Percentiles rank a stretch among this genome's conserved stretches.
Conservation (phyloP, 2,888 invertebrate species). For the Ptilodon capucinus region DNA sequence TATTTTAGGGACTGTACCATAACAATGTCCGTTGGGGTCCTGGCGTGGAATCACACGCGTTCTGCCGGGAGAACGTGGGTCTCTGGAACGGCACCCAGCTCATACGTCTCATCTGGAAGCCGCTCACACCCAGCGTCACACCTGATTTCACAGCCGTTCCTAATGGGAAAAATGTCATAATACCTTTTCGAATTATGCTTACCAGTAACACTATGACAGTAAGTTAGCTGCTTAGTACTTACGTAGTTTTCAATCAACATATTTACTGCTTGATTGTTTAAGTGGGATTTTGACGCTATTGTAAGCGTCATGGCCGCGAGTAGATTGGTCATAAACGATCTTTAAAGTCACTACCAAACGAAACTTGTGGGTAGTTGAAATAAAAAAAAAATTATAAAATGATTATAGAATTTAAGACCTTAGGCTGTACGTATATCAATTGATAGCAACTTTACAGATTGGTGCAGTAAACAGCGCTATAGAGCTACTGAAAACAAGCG, state of each 20-base stretch:
- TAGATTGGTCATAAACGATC: not conserved
- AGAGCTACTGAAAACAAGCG: conserved; percentile 58
- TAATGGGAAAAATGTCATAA: conserved; percentile 37
- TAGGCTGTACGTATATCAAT: not conserved
- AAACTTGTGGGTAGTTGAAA: not conserved
- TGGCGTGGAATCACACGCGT: conserved; percentile 70
- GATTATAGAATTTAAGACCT: too few relatives aligned
- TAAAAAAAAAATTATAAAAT: too few relatives aligned
- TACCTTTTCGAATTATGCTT: conserved; percentile 46
- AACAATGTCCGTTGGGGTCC: conserved; percentile 82
- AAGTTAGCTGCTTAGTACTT: too few relatives aligned
- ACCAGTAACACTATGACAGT: conserved; percentile 30
- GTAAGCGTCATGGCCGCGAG: not conserved
- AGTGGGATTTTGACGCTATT: not conserved
- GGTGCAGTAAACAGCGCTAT: conserved; percentile 61
- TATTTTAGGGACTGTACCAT: conserved; percentile 72
- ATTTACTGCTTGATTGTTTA: too few relatives aligned
- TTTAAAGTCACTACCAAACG: not conserved
- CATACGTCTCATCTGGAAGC: conserved; percentile 68
- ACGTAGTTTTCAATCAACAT: too few relatives aligned
- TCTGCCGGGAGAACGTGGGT: conserved; percentile 77
- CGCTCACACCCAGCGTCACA: conserved; percentile 42
- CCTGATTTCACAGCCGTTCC: conserved; percentile 45
- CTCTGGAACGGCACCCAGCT: conserved; percentile 78
- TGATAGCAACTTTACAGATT: conserved; percentile 38